Conservation (phyloP, 2,888 invertebrate species). For the Hirtodrosophila trivittata region DNA sequence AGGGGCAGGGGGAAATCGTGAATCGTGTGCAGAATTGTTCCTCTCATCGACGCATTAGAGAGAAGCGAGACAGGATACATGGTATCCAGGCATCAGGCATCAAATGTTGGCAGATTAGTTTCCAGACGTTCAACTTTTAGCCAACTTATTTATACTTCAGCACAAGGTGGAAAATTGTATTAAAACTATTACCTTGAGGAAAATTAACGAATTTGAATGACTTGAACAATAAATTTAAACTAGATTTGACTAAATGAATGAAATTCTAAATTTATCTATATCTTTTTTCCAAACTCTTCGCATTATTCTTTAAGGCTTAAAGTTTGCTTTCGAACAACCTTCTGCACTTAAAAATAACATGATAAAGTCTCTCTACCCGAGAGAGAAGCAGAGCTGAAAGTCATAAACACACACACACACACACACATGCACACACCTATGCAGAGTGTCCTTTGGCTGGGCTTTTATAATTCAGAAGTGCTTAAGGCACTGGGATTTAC, state of each 20-base stretch:
- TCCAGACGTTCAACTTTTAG: slow-evolving; percentile 23
- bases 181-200: no score
- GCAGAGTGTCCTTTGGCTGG: not conserved
- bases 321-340: not conserved
- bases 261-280: no score
- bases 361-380: no score
- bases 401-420: not conserved
- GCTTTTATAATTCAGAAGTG: slow-evolving; percentile 1
- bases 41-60: slow-evolving; percentile 34
- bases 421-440: not conserved
- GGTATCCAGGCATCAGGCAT: slow-evolving; percentile 32
- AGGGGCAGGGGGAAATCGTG: slow-evolving; percentile 2
- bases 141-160: no score
- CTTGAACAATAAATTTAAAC: no score
- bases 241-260: no score
- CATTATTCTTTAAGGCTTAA: slow-evolving; percentile 22
- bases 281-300: slow-evolving; percentile 1
- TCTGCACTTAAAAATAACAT: slow-evolving; percentile 1
- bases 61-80: no score
- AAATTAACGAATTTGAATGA: no score
- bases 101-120: slow-evolving; percentile 44
- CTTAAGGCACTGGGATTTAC: not conserved
- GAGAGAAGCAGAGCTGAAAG: no score
- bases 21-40: slow-evolving; percentile 22
- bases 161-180: no score